Conservation (phyloP, 1,140 invertebrate species). For the Pectinophora gossypiella region DNA sequence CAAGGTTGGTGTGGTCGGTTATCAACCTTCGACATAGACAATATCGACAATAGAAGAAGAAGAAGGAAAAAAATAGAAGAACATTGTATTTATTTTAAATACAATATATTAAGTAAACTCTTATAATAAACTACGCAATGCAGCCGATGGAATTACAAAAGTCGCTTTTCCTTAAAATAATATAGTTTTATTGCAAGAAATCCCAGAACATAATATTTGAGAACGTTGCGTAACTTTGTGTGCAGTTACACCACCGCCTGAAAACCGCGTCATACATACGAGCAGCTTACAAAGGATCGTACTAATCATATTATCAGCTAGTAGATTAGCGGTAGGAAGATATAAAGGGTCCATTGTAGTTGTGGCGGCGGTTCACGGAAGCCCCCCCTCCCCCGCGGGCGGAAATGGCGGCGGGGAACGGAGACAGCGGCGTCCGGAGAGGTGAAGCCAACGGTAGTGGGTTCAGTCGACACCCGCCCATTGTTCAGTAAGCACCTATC, state of each 20-base stretch:
- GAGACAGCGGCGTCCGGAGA: conserved; percentile 61
- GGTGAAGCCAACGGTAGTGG: conserved; percentile 42
- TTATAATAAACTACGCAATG: too few relatives aligned
- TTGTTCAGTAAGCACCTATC: conserved; percentile 42
- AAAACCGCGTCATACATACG: not conserved
- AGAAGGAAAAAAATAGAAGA: too few relatives aligned
- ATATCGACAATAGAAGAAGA: too few relatives aligned
- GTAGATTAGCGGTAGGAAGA: conserved; percentile 62
- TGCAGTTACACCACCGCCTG: not conserved
- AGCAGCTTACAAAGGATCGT: not conserved
- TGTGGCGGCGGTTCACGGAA: conserved; percentile 33
- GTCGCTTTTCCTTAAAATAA: too few relatives aligned
- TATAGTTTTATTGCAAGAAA: too few relatives aligned
- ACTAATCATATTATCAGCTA: conserved; percentile 59
- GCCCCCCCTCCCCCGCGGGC: conserved; percentile 22
- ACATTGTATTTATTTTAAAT: too few relatives aligned
- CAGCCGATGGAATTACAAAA: too few relatives aligned
- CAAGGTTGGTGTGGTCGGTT: too few relatives aligned
- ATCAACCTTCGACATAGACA: too few relatives aligned
- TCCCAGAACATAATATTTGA: too few relatives aligned
- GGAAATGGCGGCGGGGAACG: conserved; percentile 65
- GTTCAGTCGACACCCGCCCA: conserved; percentile 36
- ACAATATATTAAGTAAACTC: too few relatives aligned
- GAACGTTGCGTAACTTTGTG: too few relatives aligned
- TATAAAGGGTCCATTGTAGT: conserved; percentile 66